phyloP scores from a whole-genome alignment of 2,888 invertebrate genomes.

The Orthonychiurus folsomi region DNA sequence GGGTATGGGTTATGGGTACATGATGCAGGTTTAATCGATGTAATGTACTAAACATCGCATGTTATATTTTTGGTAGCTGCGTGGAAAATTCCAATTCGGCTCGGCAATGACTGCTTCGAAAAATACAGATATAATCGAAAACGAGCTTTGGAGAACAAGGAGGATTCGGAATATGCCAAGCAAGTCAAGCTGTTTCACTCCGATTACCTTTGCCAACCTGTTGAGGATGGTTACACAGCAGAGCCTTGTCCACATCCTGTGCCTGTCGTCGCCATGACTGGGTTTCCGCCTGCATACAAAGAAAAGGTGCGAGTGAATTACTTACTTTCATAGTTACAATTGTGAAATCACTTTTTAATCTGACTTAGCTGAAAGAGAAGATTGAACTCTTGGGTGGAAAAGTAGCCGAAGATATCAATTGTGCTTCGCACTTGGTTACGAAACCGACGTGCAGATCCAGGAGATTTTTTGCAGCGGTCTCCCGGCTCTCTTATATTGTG shows the following conservation, averaged over 20 bases:
- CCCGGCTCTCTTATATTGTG: conserved; percentile 30
- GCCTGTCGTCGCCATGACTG: conserved; percentile 20
- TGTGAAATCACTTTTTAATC: conserved; percentile 11
- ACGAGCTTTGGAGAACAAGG: conserved; percentile 7
- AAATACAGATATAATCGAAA: conserved; percentile 57
- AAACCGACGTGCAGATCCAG: conserved; percentile 22
- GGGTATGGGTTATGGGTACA: conserved; percentile 55
- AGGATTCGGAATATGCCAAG: neutral
- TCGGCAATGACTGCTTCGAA: conserved; percentile 77
- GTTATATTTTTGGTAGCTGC: conserved; percentile 61
- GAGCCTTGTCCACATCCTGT: neutral
- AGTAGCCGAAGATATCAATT: conserved; percentile 24
- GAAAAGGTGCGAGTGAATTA: no score
- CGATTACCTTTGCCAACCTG: conserved; percentile 8
- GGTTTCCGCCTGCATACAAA: conserved; percentile 20
- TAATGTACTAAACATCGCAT: neutral
- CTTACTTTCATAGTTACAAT: neutral
- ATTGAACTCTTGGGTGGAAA: conserved; percentile 26
- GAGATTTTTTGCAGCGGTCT: conserved; percentile 32
- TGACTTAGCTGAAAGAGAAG: conserved; percentile 13
- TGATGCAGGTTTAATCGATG: neutral
- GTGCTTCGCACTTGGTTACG: conserved; percentile 31
- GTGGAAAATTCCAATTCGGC: conserved; percentile 87
- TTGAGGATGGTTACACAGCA: conserved; percentile 5
- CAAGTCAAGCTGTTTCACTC: neutral